Percentiles rank a stretch among this genome's conserved stretches.
Conservation (phyloP, 2,888 invertebrate species). For the Hirtodrosophila cameraria region DNA sequence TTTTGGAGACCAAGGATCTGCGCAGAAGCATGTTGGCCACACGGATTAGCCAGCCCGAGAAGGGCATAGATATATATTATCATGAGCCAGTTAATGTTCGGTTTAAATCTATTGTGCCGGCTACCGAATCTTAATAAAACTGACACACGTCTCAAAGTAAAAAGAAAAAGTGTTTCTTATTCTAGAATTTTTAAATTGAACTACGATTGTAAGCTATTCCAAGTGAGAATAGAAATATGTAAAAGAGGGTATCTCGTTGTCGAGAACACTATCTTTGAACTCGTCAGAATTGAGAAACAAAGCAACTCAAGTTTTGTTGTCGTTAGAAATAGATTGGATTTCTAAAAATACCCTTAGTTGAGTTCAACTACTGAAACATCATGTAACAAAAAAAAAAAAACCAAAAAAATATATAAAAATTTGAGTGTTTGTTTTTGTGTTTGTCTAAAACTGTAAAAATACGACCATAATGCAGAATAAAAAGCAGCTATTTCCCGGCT, state of each 20-base stretch:
- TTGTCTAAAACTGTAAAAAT: background rate
- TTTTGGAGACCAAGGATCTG: background rate
- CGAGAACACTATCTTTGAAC: too few relatives aligned
- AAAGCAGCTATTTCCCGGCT: background rate
- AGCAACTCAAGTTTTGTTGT: background rate
- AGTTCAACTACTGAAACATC: background rate
- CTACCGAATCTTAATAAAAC: too few relatives aligned
- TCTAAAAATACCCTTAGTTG: too few relatives aligned
- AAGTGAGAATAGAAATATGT: too few relatives aligned
- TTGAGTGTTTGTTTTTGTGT: background rate
- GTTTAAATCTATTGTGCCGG: constrained; percentile 4
- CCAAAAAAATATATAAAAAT: background rate
- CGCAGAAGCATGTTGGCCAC: constrained; percentile 2
- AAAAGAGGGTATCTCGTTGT: too few relatives aligned
- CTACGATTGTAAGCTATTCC: too few relatives aligned
- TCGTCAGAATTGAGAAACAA: too few relatives aligned
- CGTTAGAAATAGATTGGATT: too few relatives aligned
- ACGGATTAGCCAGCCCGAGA: background rate
- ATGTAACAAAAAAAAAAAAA: background rate
- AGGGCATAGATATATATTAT: background rate
- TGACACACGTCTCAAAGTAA: background rate
- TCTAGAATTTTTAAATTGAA: too few relatives aligned
- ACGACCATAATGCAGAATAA: too few relatives aligned
- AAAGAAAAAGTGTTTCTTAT: too few relatives aligned
- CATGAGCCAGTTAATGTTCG: constrained; percentile 23